Evolutionary conservation across 53 echinoderm and acorn worm species (phyloP).

Genomic region (Antedon mediterranea): DNA sequence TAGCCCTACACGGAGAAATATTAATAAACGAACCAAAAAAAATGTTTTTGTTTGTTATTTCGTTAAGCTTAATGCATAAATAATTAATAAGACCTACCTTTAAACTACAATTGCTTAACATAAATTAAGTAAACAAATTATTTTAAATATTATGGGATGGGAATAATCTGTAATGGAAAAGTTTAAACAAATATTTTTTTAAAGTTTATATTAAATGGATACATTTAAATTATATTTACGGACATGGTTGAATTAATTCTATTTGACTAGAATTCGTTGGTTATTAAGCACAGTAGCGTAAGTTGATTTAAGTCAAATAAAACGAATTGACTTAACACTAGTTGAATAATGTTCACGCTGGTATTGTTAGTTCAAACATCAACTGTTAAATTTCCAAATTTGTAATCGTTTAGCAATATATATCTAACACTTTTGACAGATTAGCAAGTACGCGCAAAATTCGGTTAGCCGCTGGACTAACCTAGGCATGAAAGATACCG

Average conservation of each 20-base stretch:
- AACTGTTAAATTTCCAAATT: not conserved
- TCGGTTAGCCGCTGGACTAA: constrained; percentile 1
- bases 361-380: not conserved
- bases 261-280: not conserved
- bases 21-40: too few species aligned
- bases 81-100: too few species aligned
- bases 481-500: constrained; percentile 1
- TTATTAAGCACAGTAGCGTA: not conserved
- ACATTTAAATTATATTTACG: not conserved
- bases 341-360: not conserved
- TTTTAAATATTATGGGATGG: too few species aligned
- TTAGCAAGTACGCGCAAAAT: not conserved
- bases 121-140: too few species aligned
- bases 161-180: too few species aligned
- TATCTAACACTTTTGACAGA: not conserved
- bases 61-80: too few species aligned
- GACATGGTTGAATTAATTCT: not conserved
- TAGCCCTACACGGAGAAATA: too few species aligned
- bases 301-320: not conserved
- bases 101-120: too few species aligned
- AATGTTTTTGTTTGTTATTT: too few species aligned
- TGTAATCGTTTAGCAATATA: constrained; percentile 1
- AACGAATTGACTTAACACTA: not conserved
- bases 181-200: not conserved
- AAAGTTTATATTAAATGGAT: not conserved